Base-by-base conservation (phyloP, 2,888 invertebrate genomes). In the Troglohyphantes excavatus region DNA sequence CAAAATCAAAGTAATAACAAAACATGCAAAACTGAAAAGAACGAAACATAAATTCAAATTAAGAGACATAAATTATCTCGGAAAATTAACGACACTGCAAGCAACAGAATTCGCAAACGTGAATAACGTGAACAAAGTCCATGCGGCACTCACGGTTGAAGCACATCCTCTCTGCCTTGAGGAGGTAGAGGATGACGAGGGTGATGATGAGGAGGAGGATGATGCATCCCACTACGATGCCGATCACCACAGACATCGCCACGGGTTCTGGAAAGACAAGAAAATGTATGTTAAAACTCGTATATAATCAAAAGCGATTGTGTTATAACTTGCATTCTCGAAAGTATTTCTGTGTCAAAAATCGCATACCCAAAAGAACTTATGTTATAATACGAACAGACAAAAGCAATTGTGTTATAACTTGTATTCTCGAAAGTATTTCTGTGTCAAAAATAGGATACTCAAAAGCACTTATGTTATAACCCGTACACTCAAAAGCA, bases 161-260 rank as follows among this genome's bases (percentile, higher is more conserved):
- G 92, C 93, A 93, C 93, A 93, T 93, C 91, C 93, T 93, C 91
- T 93, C 93, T 65, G 93, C 92, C 91, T 93, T 93, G 92, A 93
- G 93, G 90, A 93, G 93, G 92, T 93, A 93, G 79, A 93, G 92
- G 83, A 93, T 92, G 85, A 93, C 91, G 61, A 93, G 92, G 78
- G 93, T 92, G 88, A 93, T 92, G 83, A 93, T 91, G 91, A 93
- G 93, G 86, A 94, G 93, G 72, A 93, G 91, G 68, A 93, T 92
- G 90, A 93, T 92, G 91, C 93, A 93, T 85, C 93, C 93, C 83
- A 93, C 92, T 72, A 93, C 93, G 70, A 93, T 93, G 46, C 93
- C 93, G 88, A 94, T 93, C 79, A 93, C 93, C 6, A 93, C 93
- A 46, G 93, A 92, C 93, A 94, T 93, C 70, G 93, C 93, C 53